Base-by-base conservation (phyloP, 2,113 vertebrate genomes). In the Menidia beryllina region DNA sequence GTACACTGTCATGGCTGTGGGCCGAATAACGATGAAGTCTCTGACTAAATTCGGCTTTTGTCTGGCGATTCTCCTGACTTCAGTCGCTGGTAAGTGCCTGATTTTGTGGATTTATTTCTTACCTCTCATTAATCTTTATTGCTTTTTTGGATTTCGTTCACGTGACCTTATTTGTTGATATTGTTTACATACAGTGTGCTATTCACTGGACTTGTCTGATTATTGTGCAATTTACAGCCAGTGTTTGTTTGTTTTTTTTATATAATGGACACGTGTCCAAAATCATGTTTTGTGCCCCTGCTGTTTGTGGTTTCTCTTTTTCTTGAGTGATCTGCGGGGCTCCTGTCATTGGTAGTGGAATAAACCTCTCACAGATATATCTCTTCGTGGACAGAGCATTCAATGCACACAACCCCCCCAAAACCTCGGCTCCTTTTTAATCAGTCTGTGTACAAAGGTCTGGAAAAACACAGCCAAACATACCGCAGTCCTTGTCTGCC, bases 41-140 rank as follows among this genome's bases (percentile, higher is more conserved):
- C 71, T 90, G 1, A 82, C 74, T 21, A 84, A 82, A 83, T 89
- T 83, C 38, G 83, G 74, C 20, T 59, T 91, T 20, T 91, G 86
- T 71, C 49, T 90, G 83, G 54, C 85, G 0, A 77, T 90, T 9
- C 75, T 92, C 80, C 83, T 91, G 30, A 90, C 87, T 59, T 83
- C 88, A 17, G 89, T 90, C 50, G 79, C 91, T 34, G 91, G 91
- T 92, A 69, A 90, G 91, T 88, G 49, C n/a, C 26, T 82, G 51
- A 24, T 56, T n/a, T 30, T 39, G 14, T 24, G 21, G 6, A 62
- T 78, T 56, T 23, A 55, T 86, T 81, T 47, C 51, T 66, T 14
- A 20, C 66, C 27, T 48, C 34, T 45, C 10, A 17, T 85, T 3
- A 81, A 75, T 71, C 65, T 83, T 70, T 83, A 2, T 77, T 84